Conservation (phyloP, 1,140 invertebrate species). For the Acarapis woodi region DNA sequence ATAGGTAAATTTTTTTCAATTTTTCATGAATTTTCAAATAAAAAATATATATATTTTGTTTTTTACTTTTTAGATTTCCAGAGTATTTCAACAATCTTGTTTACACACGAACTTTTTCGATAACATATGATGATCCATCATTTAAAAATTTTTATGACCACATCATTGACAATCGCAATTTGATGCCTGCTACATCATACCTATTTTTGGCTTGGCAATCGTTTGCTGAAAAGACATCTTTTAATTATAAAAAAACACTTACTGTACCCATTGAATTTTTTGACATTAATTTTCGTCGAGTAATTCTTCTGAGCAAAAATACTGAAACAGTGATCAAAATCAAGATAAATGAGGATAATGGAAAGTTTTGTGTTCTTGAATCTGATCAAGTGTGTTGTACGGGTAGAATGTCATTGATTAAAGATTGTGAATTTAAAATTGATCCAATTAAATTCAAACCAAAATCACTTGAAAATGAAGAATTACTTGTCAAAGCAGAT, state of each 20-base stretch:
- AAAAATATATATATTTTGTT: no score
- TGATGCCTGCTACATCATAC: conserved; percentile 86
- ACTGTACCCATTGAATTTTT: conserved; percentile 20
- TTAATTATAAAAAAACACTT: conserved; percentile 17
- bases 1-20: no score
- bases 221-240: conserved; percentile 17
- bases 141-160: conserved; percentile 29
- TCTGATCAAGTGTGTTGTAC: neutral
- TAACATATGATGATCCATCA: conserved; percentile 3
- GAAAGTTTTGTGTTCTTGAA: neutral
- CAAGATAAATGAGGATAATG: neutral
- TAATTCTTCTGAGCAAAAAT: conserved; percentile 21
- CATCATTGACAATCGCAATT: conserved; percentile 65
- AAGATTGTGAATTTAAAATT: no score
- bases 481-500: conserved; percentile 34
- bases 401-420: no score
- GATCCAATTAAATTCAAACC: no score
- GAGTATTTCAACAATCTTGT: no score
- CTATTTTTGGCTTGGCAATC: neutral
- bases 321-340: no score
- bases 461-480: no score
- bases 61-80: no score
- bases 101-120: no score
- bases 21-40: no score
- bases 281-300: conserved; percentile 23